Evolutionary conservation across 1,140 invertebrate genomes (phyloP), one percentile per base, ranked within the genome.

Genomic region (Chymomyza costata): DNA sequence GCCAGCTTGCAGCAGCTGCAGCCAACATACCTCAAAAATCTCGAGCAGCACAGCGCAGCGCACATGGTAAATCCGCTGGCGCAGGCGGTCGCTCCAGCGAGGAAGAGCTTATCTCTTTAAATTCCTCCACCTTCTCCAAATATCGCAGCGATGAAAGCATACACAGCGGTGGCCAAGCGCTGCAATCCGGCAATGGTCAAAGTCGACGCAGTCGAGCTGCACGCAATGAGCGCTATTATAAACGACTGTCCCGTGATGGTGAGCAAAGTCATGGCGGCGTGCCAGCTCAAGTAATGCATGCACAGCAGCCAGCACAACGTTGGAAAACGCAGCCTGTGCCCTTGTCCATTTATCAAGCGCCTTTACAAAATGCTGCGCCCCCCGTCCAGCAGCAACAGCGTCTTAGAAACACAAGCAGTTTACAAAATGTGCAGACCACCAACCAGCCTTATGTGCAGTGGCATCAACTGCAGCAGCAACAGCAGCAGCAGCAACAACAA

Each of bases 141-240:
- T 90, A 91, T 66, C 86, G 89, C 65, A 92, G 90, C 78, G 91
- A 92, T 46, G 91, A 92, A 63, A 91, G 88, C 47, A 86, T 90
- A 37, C 89, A 88, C 69, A 87, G 88, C 61, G 89, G 88, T 32
- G 89, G 88, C 17, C 89, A 88, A 2, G 80, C 87, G 28, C 85
- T 86, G 35, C 86, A 86, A 56, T 85, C 80, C 40, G 85, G 85
- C 8, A 38, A 25, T 1, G 52, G 45, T 0, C 65, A 64, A 17
- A 89, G 82, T 50, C 85, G 87, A 11, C 86, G 86, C 47, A 88
- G 89, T 16, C 87, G 93, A 44, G 89, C 90, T 13, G 92, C 93
- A 0, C 87, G 93, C 61, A 94, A 92, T 38, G 93, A 94, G 82
- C 87, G 93, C 19, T 93, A 94, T 65, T 89, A 93, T 37, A 92